Percentiles rank a stretch among this genome's conserved stretches.
phyloP scores from a whole-genome alignment of 2,797 vertebrate species.

The Botia kubotai region DNA sequence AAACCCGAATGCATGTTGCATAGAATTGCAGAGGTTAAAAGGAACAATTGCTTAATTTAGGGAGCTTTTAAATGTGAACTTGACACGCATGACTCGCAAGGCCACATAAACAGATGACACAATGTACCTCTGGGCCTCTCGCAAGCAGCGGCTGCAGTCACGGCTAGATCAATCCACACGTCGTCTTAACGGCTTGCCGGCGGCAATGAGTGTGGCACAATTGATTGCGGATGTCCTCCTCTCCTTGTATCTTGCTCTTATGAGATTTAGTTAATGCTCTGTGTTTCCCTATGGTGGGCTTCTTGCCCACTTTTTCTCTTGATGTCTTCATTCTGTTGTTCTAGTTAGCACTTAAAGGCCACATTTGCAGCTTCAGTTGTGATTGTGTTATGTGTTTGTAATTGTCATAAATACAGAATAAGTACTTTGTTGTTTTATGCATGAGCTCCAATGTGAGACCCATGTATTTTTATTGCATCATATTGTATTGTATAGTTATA shows the following conservation, averaged over 20 bases:
- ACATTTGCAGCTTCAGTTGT: slow-evolving; percentile 3
- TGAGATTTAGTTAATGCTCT: slow-evolving; percentile 60
- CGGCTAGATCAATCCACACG: slow-evolving; percentile 68
- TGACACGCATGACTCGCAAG: slow-evolving; percentile 59
- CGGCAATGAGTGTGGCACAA: slow-evolving; percentile 57
- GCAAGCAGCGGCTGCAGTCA: slow-evolving; percentile 54
- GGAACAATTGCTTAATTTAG: slow-evolving; percentile 66
- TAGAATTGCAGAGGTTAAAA: slow-evolving; percentile 61
- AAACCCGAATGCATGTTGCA: slow-evolving; percentile 56
- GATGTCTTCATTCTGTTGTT: slow-evolving; percentile 41
- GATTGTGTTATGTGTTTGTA: slow-evolving; percentile 15
- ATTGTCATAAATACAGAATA: slow-evolving; percentile 18
- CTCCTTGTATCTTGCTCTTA: slow-evolving; percentile 56
- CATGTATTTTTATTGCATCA: neutral
- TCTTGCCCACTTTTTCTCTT: slow-evolving; percentile 29
- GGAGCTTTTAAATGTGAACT: slow-evolving; percentile 66
- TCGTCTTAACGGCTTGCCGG: slow-evolving; percentile 70
- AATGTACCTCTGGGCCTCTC: slow-evolving; percentile 54
- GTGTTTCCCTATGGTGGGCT: slow-evolving; percentile 28
- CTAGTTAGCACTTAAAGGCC: slow-evolving; percentile 12
- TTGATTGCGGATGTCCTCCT: slow-evolving; percentile 66
- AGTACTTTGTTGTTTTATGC: slow-evolving; percentile 6
- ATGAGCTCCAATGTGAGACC: neutral
- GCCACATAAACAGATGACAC: slow-evolving; percentile 62
- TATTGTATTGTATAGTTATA: too few species aligned